phyloP scores from a whole-genome alignment of 2,888 invertebrate species.

The Xylota sylvarum region DNA sequence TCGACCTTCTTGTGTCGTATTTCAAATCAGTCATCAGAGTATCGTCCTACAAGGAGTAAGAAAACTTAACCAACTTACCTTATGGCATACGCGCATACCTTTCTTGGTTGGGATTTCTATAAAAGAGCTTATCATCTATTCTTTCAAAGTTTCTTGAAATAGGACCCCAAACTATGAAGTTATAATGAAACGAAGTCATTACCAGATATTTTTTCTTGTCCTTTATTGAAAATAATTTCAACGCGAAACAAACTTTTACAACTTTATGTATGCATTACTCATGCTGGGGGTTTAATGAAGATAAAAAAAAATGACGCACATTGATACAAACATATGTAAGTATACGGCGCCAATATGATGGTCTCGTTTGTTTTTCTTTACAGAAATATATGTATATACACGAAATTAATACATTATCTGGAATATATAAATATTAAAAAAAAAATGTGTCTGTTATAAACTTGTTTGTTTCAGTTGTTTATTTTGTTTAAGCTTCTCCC shows the following conservation, averaged over 20 bases:
- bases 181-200: neutral
- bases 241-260: conserved; percentile 44
- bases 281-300: neutral
- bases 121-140: neutral
- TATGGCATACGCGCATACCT: neutral
- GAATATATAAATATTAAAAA: conserved; percentile 36
- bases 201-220: neutral
- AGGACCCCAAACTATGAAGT: neutral
- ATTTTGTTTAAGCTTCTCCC: conserved; percentile 5
- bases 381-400: conserved; percentile 60
- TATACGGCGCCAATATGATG: too few species aligned
- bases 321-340: neutral
- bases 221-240: conserved; percentile 2
- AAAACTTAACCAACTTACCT: conserved; percentile 4
- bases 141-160: conserved; percentile 1
- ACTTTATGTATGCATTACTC: neutral
- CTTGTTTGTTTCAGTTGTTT: conserved; percentile 30
- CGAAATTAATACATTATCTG: conserved; percentile 43
- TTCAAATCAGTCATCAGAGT: conserved; percentile 52
- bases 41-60: neutral
- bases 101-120: neutral
- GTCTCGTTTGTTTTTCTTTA: neutral
- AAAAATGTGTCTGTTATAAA: conserved; percentile 3
- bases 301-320: conserved; percentile 2
- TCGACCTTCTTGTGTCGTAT: conserved; percentile 3